A percentile compares a stretch with the other conserved stretches of the same genome.
Conservation (phyloP, 2,113 vertebrate genomes). For the Ornithorhynchus anatinus region DNA sequence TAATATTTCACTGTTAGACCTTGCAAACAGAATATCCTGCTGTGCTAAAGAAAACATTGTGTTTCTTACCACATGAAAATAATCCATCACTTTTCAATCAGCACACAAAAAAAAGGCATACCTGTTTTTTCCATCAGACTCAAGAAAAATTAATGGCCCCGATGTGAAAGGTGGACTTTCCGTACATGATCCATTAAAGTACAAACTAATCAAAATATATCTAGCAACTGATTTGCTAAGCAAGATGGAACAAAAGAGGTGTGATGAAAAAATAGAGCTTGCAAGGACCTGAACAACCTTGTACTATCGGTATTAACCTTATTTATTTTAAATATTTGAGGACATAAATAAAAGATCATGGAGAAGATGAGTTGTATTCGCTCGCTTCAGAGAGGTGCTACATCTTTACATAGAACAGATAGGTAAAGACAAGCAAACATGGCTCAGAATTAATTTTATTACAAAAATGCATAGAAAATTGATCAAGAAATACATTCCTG, state of each 20-base stretch:
- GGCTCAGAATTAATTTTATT: neutral
- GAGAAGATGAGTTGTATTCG: conserved; percentile 34
- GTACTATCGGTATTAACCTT: conserved; percentile 53
- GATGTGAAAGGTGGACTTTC: conserved; percentile 80
- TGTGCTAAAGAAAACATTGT: conserved; percentile 99
- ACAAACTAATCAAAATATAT: conserved; percentile 80
- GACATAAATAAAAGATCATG: conserved; percentile 35
- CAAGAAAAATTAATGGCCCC: conserved; percentile 77
- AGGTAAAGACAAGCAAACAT: neutral
- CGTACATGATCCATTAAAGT: conserved; percentile 82
- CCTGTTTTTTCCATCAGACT: conserved; percentile 95
- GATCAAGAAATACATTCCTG: too few species aligned
- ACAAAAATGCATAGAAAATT: conserved; percentile 16
- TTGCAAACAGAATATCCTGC: conserved; percentile 99
- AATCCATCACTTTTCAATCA: conserved; percentile 94
- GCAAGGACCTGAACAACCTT: conserved; percentile 49
- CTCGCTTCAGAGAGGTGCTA: neutral
- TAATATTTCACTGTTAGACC: conserved; percentile 93
- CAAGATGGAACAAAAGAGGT: conserved; percentile 59
- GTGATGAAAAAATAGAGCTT: conserved; percentile 58
- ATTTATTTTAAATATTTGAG: conserved; percentile 59
- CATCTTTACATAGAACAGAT: neutral
- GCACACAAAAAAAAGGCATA: conserved; percentile 72
- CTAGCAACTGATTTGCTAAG: conserved; percentile 74
- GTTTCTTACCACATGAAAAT: conserved; percentile 95